A percentile compares a stretch with the other conserved stretches of the same genome.
Conservation (phyloP, 2,888 invertebrate genomes). For the Magallana nippona region DNA sequence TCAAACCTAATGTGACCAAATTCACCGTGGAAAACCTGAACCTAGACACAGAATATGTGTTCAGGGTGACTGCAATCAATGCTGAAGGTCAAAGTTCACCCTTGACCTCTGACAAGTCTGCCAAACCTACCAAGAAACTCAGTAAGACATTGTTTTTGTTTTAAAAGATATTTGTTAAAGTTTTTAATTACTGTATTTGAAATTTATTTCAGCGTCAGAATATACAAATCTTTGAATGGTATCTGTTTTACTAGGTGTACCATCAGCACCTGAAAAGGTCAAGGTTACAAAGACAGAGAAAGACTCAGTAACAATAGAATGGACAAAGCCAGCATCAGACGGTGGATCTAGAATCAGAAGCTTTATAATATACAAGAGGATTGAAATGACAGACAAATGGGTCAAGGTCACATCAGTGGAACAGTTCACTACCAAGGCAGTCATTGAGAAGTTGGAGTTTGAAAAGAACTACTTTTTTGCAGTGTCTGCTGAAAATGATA, state of each 20-base stretch:
- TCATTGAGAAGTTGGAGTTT: conserved; percentile 69
- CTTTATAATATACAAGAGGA: conserved; percentile 73
- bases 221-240: neutral
- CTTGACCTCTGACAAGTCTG: conserved; percentile 63
- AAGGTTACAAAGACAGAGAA: conserved; percentile 69
- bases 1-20: conserved; percentile 66
- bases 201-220: neutral
- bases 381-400: conserved; percentile 71
- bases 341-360: conserved; percentile 74
- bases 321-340: conserved; percentile 79
- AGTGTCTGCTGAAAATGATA: conserved; percentile 76
- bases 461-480: conserved; percentile 77
- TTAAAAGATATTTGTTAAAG: neutral
- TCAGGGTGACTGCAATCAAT: conserved; percentile 76
- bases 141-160: conserved; percentile 37
- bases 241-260: conserved; percentile 52
- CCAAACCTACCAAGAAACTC: conserved; percentile 62
- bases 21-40: conserved; percentile 83
- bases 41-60: conserved; percentile 81
- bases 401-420: conserved; percentile 69
- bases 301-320: conserved; percentile 68
- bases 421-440: conserved; percentile 63
- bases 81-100: conserved; percentile 74
- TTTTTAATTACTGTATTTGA: neutral
- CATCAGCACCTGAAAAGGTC: conserved; percentile 67